Percentiles rank a stretch among this genome's conserved stretches.
Conservation (phyloP, 2,797 vertebrate species). For the Odontamblyopus lacepedii region DNA sequence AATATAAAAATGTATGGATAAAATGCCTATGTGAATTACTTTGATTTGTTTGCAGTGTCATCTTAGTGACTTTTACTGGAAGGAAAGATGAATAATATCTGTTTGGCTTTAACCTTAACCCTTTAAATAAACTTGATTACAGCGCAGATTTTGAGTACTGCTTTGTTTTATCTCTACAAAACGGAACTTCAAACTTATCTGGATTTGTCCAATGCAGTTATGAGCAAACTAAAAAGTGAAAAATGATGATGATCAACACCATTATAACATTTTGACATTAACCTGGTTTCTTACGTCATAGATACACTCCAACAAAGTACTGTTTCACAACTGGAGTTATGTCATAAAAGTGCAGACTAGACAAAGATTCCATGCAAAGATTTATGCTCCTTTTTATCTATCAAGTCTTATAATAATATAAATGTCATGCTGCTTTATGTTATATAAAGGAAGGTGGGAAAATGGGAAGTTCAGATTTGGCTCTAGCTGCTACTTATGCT, state of each 20-base stretch:
- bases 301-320: not conserved
- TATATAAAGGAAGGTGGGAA: not conserved
- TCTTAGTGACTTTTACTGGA: too few relatives aligned
- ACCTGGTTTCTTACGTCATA: conserved; percentile 3
- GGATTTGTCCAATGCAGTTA: not conserved
- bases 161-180: not conserved
- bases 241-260: conserved; percentile 2
- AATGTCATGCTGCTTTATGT: not conserved
- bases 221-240: not conserved
- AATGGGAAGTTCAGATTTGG: not conserved
- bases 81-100: too few relatives aligned
- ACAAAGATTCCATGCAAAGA: not conserved
- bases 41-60: too few relatives aligned
- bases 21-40: too few relatives aligned
- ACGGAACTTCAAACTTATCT: not conserved
- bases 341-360: not conserved
- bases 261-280: not conserved
- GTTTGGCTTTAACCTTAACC: too few relatives aligned
- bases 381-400: not conserved
- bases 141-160: not conserved
- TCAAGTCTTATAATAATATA: not conserved
- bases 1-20: too few relatives aligned
- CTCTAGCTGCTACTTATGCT: not conserved
- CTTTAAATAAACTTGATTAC: not conserved
- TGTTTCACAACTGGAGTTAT: not conserved